A percentile compares a stretch with the other conserved stretches of the same genome.
These are phyloP conservation scores for Caradrina kadenii DNA, from an alignment of 2,888 invertebrate species.

Conservation along the genomic window DNA sequence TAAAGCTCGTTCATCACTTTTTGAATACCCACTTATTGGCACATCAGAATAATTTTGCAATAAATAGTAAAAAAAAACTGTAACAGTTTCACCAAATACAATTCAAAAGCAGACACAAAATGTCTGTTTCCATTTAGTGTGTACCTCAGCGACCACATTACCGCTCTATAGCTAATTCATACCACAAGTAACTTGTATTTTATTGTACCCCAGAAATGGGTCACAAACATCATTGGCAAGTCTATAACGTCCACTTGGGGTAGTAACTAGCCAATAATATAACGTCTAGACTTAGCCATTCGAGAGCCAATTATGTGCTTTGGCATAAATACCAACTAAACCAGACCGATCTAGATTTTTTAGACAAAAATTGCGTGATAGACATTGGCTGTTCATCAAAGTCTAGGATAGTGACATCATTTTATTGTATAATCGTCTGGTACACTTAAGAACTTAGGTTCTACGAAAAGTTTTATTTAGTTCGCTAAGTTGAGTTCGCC, in stretches of 20 bases:
- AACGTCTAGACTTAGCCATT: constrained; percentile 62
- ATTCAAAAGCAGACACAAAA: constrained; percentile 10
- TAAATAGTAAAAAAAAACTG: neutral
- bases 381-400: constrained; percentile 58
- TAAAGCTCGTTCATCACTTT: neutral
- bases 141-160: constrained; percentile 12
- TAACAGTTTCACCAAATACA: constrained; percentile 12
- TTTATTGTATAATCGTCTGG: constrained; percentile 43
- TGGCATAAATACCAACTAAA: constrained; percentile 57
- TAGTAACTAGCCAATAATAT: constrained; percentile 58
- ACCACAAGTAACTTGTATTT: constrained; percentile 35
- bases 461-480: constrained; percentile 35
- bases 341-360: constrained; percentile 53
- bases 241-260: constrained; percentile 48
- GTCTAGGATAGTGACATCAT: constrained; percentile 53
- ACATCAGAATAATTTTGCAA: neutral
- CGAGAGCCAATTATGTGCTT: constrained; percentile 58
- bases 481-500: constrained; percentile 7
- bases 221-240: constrained; percentile 53
- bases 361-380: constrained; percentile 44
- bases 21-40: neutral
- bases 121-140: constrained; percentile 5
- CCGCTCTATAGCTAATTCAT: constrained; percentile 20
- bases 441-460: constrained; percentile 29
- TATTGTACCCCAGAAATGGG: constrained; percentile 55